Percentiles rank a stretch among this genome's conserved stretches.
phyloP scores from a whole-genome alignment of 2,888 invertebrate genomes.

The Drosophila testacea region DNA sequence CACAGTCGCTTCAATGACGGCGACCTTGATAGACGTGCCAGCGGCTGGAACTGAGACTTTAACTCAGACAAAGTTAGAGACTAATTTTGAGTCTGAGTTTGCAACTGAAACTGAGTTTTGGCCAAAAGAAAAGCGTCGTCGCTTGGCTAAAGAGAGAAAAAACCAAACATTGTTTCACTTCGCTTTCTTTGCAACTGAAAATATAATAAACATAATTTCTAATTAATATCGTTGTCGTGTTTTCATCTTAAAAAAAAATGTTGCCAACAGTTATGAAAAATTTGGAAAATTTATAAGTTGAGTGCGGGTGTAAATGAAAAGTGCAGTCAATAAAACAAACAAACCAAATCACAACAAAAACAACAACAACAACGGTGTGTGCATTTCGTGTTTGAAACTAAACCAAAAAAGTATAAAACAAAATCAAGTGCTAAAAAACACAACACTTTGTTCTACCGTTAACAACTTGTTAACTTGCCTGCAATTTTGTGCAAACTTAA shows the following conservation, averaged over 20 bases:
- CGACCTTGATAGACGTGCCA: conserved; percentile 85
- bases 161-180: conserved; percentile 22
- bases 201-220: conserved; percentile 30
- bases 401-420: conserved; percentile 14
- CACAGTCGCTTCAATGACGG: conserved; percentile 84
- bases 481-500: conserved; percentile 23
- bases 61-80: too few species aligned
- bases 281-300: conserved; percentile 13
- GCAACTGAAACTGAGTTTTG: background rate
- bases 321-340: conserved; percentile 20
- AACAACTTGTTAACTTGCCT: conserved; percentile 28
- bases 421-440: conserved; percentile 30
- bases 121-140: conserved; percentile 33
- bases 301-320: conserved; percentile 18
- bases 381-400: conserved; percentile 1
- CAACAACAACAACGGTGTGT: conserved; percentile 10
- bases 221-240: conserved; percentile 27
- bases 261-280: conserved; percentile 2
- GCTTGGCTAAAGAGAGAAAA: conserved; percentile 9
- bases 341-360: conserved; percentile 10
- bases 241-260: conserved; percentile 3
- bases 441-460: conserved; percentile 37
- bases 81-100: background rate
- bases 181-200: conserved; percentile 58
- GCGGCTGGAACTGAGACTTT: conserved; percentile 62